Conservation (phyloP, 1,140 invertebrate genomes). For the Nebria ingens region DNA sequence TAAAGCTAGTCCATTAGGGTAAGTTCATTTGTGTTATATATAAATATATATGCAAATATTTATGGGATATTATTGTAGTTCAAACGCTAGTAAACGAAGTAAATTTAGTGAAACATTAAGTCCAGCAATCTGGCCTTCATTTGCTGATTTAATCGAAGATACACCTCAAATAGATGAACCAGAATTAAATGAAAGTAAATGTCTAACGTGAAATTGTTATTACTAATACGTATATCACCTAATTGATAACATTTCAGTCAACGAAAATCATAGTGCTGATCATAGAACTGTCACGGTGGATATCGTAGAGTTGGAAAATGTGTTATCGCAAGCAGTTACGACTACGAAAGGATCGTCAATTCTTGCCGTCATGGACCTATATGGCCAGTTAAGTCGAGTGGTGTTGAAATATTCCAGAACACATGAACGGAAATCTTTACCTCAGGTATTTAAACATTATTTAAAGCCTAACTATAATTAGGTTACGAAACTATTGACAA, state of each 20-base stretch:
- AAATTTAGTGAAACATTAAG: not conserved
- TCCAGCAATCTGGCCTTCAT: not conserved
- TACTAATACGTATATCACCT: not conserved
- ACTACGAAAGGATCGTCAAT: constrained; percentile 42
- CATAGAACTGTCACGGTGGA: constrained; percentile 34
- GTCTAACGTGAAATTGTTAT: not conserved
- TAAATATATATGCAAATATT: no score
- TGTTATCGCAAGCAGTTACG: constrained; percentile 44
- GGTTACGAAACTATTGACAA: no score
- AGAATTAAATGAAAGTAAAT: not conserved
- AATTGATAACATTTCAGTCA: constrained; percentile 12
- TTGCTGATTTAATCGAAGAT: not conserved
- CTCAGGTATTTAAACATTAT: constrained; percentile 38
- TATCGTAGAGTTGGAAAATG: constrained; percentile 48
- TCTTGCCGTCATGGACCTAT: constrained; percentile 48
- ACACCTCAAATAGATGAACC: not conserved
- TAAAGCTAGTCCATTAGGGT: constrained; percentile 25
- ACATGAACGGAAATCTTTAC: constrained; percentile 46
- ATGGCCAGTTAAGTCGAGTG: constrained; percentile 46
- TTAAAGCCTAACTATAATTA: no score
- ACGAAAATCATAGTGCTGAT: constrained; percentile 16
- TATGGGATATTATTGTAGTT: not conserved
- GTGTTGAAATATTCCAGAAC: constrained; percentile 40
- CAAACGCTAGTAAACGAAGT: constrained; percentile 8
- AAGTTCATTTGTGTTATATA: constrained; percentile 1